These are phyloP conservation scores for Bombus polaris DNA, from an alignment of 1,140 invertebrate genomes.

Conservation along the genomic window DNA sequence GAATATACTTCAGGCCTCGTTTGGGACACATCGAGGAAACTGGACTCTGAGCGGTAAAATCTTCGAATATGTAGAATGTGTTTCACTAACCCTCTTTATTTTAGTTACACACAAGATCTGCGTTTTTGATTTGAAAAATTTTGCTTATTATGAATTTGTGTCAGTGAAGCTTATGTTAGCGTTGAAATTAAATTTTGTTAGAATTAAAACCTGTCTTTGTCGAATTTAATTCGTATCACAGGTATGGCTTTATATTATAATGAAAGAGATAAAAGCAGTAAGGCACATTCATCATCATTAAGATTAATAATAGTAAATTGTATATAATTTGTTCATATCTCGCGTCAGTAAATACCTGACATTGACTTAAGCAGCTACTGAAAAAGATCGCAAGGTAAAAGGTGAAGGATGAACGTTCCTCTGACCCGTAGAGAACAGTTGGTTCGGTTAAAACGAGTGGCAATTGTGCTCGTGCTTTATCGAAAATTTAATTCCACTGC, in stretches of 20 bases:
- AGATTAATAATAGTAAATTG: not conserved
- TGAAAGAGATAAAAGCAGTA: too few species aligned
- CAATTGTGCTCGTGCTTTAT: constrained; percentile 4
- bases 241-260: too few species aligned
- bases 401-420: not conserved
- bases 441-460: not conserved
- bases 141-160: too few species aligned
- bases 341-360: not conserved
- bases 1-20: not conserved
- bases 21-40: not conserved
- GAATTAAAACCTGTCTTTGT: too few species aligned
- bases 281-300: not conserved
- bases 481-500: constrained; percentile 16
- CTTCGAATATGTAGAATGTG: not conserved
- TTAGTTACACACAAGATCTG: not conserved
- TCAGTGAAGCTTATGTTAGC: too few species aligned
- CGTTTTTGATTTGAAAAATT: too few species aligned
- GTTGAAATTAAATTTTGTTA: too few species aligned
- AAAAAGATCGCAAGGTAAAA: not conserved
- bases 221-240: too few species aligned
- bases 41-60: not conserved
- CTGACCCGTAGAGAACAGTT: not conserved
- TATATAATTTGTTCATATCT: not conserved
- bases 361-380: not conserved
- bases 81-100: not conserved